phyloP scores from a whole-genome alignment of 1,140 invertebrate genomes.

The Anagrus nilaparvatae region DNA sequence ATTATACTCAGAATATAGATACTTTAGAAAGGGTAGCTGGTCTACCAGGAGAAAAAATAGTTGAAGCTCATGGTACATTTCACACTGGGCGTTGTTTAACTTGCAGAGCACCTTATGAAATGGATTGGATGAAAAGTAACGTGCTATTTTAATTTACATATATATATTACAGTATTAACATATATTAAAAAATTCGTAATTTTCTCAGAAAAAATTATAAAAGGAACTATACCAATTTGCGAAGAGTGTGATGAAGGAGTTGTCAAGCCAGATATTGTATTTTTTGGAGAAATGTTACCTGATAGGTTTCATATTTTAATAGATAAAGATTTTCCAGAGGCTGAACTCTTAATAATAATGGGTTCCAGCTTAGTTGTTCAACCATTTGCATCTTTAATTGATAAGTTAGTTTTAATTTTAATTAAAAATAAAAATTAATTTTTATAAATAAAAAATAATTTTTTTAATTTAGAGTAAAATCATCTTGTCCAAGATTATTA shows the following conservation, averaged over 20 bases:
- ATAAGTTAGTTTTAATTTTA: constrained; percentile 49
- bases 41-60: constrained; percentile 72
- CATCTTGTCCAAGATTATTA: constrained; percentile 65
- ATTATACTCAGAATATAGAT: constrained; percentile 93
- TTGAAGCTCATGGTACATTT: constrained; percentile 93
- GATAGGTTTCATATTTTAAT: constrained; percentile 57
- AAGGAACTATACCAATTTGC: constrained; percentile 66
- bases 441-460: constrained; percentile 7
- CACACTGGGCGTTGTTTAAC: constrained; percentile 76
- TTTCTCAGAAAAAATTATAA: constrained; percentile 58
- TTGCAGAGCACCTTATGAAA: constrained; percentile 62
- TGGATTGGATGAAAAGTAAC: constrained; percentile 74
- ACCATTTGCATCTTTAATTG: constrained; percentile 85
- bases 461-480: constrained; percentile 49
- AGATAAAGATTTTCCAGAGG: constrained; percentile 68
- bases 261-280: constrained; percentile 90
- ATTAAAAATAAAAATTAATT: constrained; percentile 7
- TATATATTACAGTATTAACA: constrained; percentile 1
- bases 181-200: constrained; percentile 8
- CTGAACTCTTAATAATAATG: constrained; percentile 90
- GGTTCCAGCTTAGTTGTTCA: constrained; percentile 91
- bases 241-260: constrained; percentile 57
- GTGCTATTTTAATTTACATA: constrained; percentile 7
- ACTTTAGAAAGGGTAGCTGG: constrained; percentile 81
- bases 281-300: constrained; percentile 86